Base-by-base conservation (phyloP, 2,888 invertebrate species). In the Tolmerus cingulatus region DNA sequence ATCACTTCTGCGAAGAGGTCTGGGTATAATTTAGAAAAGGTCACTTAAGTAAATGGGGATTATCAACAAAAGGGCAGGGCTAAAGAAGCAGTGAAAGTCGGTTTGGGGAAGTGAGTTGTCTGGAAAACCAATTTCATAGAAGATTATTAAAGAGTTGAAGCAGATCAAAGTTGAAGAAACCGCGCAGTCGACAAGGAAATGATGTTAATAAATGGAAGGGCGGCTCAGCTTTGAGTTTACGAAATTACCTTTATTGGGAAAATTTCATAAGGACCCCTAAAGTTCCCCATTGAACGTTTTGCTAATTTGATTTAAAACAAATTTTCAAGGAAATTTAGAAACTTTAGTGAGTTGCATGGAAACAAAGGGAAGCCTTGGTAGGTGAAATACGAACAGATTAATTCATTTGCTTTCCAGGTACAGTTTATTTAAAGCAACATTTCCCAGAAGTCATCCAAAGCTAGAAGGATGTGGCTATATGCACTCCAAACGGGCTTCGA, bases 111-210 rank as follows among this genome's bases (percentile, higher is more conserved):
- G 5, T 2, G 4, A 9, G 66, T 0, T 27, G 51, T 27, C 12
- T 14, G 55, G 43, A 66, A 23, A 66, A 79, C 79, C 51, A 79
- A 79, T 79, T 79, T 79, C 79, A 79, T 51, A 55, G 51, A 79
- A 46, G 46, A 51, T 79, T 79, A 66, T 66, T 66, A 30, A 79
- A 66, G 79, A 51, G 79, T 79, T 79, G 51, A 16, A 27, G 30
- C n/a, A 79, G 79, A 79, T 79, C 79, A 79, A 79, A 79, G 79
- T 79, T 79, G 79, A 79, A 51, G 79, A 51, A 78, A 79, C 51
- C 40, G 66, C 19, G 16, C 66, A 1, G 66, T 66, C 66, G 79
- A 79, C 12, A 46, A 46, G 79, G 51, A 51, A 79, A 79, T 79
- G 79, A 51, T 79, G 79, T 79, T 79, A 79, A 79, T 79, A 55